Base-by-base conservation (phyloP, 2,797 vertebrate species). In the Chaetodon trifasciatus region DNA sequence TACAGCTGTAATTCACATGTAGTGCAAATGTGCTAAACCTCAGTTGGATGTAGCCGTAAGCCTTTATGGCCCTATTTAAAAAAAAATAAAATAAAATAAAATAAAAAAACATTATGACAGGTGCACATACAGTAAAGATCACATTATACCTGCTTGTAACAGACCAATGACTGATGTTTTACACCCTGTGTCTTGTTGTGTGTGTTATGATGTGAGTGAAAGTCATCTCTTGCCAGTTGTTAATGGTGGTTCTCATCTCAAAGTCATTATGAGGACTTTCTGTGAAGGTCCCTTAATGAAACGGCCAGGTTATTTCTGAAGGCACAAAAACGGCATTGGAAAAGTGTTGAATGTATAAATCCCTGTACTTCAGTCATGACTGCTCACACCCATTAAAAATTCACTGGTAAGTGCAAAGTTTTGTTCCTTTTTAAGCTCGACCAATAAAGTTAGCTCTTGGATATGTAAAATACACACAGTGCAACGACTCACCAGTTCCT, bases 221-320 rank as follows among this genome's bases (percentile, higher is more conserved):
- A 63, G 85, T 90, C 86, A 81, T 90, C 79, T 88, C 88, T 74
- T 82, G 83, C 76, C 75, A 67, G 76, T 63, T 71, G 79, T 81
- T 84, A 58, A 68, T 58, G 81, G 75, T 86, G 85, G 83, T 90
- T 93, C 74, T 91, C 86, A 83, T 93, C 88, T 92, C 87, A 86
- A 80, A 78, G 73, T 89, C 68, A 84, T 85, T 86, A 82, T 39
- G 86, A 91, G 92, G 93, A 94, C 89, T 94, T 95, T 94, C 93
- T 93, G 88, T 95, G 93, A 95, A 94, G 93, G 88, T 95, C 92
- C 91, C 78, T 42, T 77, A 71, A 91, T 90, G 88, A 88, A 88
- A 81, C 60, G 81, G 82, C 76, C 67, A 44, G 65, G 44, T 82
- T 85, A 47, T 78, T 89, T 89, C 89, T 91, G 80, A 90, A 89